These are phyloP conservation scores for Crocidura indochinensis DNA, from an alignment of 2,797 vertebrate species.

Conservation along the genomic window DNA sequence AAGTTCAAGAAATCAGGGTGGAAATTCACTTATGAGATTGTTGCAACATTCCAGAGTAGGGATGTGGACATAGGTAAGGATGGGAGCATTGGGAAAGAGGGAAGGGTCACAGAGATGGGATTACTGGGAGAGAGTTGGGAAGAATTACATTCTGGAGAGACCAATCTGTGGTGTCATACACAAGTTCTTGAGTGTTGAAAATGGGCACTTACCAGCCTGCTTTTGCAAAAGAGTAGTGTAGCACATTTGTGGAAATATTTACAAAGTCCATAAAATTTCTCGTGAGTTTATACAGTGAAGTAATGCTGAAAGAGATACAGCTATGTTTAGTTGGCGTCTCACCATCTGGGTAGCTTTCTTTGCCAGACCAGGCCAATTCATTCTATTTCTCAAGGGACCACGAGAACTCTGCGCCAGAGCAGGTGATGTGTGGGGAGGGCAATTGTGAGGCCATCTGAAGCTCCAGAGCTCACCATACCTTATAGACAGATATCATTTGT, in stretches of 20 bases:
- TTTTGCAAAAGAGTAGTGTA: background rate
- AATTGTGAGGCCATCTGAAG: rapidly evolving
- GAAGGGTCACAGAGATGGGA: too few species aligned
- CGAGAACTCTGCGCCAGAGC: background rate
- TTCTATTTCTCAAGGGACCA: background rate
- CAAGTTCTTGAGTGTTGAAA: background rate
- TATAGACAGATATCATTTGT: background rate
- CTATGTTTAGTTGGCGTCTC: background rate
- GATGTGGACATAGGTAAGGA: too few species aligned
- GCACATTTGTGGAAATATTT: slow-evolving; percentile 23
- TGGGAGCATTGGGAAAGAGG: background rate
- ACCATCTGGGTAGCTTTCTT: rapidly evolving
- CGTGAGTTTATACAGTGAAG: slow-evolving; percentile 30
- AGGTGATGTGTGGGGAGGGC: background rate
- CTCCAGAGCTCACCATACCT: background rate
- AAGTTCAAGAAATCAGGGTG: rapidly evolving
- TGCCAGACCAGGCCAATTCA: background rate
- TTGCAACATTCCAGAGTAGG: too few species aligned
- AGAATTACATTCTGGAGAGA: background rate
- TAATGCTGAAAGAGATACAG: background rate
- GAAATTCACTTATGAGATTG: background rate
- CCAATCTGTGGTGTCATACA: rapidly evolving
- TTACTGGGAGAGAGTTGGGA: too few species aligned
- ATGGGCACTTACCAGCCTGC: background rate
- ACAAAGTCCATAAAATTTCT: background rate